phyloP scores from a whole-genome alignment of 2,113 vertebrate genomes.

The Macheiramphus alcinus region DNA sequence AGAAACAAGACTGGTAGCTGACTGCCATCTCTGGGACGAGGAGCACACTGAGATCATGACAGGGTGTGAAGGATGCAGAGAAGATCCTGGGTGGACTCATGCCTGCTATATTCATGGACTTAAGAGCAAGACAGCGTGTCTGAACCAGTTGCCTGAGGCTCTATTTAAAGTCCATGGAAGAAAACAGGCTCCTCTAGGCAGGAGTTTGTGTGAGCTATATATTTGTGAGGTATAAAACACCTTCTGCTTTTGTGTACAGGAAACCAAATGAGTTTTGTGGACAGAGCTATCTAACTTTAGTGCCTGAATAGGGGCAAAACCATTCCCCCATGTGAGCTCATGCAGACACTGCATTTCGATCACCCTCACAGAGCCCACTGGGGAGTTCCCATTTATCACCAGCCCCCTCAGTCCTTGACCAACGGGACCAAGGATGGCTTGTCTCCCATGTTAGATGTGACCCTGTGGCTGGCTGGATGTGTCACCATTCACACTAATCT shows the following conservation, averaged over 20 bases:
- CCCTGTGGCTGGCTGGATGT: background rate
- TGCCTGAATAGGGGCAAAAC: background rate
- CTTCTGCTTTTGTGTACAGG: background rate
- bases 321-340: background rate
- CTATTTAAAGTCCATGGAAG: background rate
- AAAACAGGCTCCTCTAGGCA: background rate
- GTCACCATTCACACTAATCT: background rate
- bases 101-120: background rate
- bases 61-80: background rate
- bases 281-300: background rate
- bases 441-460: rapidly evolving
- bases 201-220: background rate
- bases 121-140: background rate
- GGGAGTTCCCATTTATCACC: background rate
- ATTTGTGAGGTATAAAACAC: background rate
- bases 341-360: background rate
- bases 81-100: background rate
- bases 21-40: background rate
- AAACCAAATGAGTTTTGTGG: background rate
- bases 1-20: background rate
- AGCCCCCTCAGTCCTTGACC: background rate
- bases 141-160: background rate
- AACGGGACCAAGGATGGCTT: rapidly evolving
- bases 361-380: background rate
- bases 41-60: background rate